A percentile compares a stretch with the other conserved stretches of the same genome.
These are phyloP conservation scores for Prunella himalayana DNA, from an alignment of 2,113 vertebrate species.

Conservation along the genomic window DNA sequence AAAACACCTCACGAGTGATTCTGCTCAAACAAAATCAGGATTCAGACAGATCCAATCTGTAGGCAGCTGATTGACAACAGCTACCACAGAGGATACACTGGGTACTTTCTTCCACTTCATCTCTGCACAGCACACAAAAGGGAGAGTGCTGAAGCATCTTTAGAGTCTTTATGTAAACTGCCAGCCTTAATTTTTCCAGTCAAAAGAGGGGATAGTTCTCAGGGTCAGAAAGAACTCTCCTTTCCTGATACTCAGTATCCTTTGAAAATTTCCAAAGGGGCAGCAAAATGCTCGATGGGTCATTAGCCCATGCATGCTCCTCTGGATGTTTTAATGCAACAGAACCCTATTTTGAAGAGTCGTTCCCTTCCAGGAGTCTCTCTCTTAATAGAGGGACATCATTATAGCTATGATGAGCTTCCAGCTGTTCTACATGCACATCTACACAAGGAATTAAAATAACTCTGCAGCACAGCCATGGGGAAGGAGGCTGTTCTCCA, in stretches of 20 bases:
- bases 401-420: not conserved
- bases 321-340: not conserved
- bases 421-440: not conserved
- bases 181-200: not conserved
- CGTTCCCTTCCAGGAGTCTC: not conserved
- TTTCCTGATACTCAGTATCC: not conserved
- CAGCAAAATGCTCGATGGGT: not conserved
- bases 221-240: not conserved
- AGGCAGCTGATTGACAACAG: not conserved
- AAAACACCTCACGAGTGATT: not conserved
- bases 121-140: not conserved
- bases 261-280: not conserved
- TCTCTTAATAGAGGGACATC: not conserved
- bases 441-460: not conserved
- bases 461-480: not conserved
- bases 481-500: not conserved
- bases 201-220: accelerated
- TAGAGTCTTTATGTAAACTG: not conserved
- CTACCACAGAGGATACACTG: not conserved
- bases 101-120: not conserved
- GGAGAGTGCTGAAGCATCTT: not conserved
- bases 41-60: not conserved
- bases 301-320: not conserved
- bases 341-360: not conserved
- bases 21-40: not conserved